These are phyloP conservation scores for Dicyrtomina minuta DNA, from an alignment of 2,888 invertebrate genomes.

Conservation along the genomic window DNA sequence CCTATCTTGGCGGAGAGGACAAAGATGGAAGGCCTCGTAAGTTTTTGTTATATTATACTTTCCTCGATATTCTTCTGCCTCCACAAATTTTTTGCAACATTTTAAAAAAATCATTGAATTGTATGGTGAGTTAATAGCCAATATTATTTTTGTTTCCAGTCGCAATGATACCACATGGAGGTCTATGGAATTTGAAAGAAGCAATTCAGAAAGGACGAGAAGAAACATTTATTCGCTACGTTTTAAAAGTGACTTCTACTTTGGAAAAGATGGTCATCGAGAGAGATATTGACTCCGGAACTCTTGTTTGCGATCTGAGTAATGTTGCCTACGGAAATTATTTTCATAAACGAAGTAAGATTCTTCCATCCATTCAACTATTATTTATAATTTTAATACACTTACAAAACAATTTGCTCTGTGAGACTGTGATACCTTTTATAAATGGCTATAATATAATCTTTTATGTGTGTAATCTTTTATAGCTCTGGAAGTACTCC, in stretches of 20 bases:
- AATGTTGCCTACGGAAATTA: slow-evolving; percentile 33
- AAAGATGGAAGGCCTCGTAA: slow-evolving; percentile 18
- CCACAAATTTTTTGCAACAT: neutral
- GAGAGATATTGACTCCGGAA: slow-evolving; percentile 28
- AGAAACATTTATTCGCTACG: slow-evolving; percentile 29
- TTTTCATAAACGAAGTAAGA: slow-evolving; percentile 30
- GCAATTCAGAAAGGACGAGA: slow-evolving; percentile 24
- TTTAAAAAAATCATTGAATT: neutral
- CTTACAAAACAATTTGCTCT: no score
- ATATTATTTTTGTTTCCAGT: slow-evolving; percentile 8
- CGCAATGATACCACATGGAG: slow-evolving; percentile 29
- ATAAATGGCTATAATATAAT: no score
- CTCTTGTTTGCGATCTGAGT: slow-evolving; percentile 25
- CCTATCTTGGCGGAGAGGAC: slow-evolving; percentile 22
- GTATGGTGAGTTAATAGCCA: neutral
- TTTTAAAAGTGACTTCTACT: slow-evolving; percentile 16
- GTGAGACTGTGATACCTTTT: no score
- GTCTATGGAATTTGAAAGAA: no score
- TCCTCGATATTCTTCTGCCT: no score
- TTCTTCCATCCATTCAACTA: no score
- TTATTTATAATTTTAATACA: no score
- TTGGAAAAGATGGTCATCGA: slow-evolving; percentile 22
- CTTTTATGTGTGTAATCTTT: no score
- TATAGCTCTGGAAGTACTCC: no score
- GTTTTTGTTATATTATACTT: slow-evolving; percentile 1